Base-by-base conservation (phyloP, 2,888 invertebrate species). In the Leucozona laternaria region DNA sequence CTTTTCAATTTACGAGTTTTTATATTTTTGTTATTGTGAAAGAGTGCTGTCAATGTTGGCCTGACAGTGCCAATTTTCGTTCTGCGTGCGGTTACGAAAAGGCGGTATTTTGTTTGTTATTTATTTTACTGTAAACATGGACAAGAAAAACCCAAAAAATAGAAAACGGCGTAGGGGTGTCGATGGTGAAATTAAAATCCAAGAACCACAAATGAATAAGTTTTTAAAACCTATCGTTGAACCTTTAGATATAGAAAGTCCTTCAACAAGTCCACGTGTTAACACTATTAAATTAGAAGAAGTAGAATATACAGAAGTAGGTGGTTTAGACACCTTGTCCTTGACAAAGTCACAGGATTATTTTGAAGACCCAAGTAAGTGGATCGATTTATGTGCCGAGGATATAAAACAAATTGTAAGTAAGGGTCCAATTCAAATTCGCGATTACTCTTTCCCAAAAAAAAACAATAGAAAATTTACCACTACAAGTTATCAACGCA, bases 381-480 rank as follows among this genome's bases (percentile, higher is more conserved):
- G 55, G 55, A 31, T 8, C 2, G 17, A 28, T 15, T 28, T 55
- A 31, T 7, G 1, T n/a, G 31, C 31, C 15, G 28, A 55, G 15
- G n/a, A 28, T 22, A 13, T 28, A n/a, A 53, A 53, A 53, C 6
- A 53, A 53, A 55, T 55, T 1, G 31, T 55, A 28, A 8, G 0
- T n/a, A 28, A n/a, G 4, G 55, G 31, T 10, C 55, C 55, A 2
- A 28, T 28, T 15, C 55, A 55, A 28, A 15, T 55, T 8, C 15
- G 31, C 0, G 55, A 31, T 31, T 28, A n/a, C 25, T 10, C n/a
- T 15, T 55, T 55, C 15, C 55, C 55, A n/a, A 55, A 55, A 28
- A 55, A 2, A 17, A 72, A 72, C 20, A 53, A 55, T n/a, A 64
- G 72, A 48, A 79, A 13, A 73, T 72, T 79, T 79, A n/a, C 15